phyloP scores from a whole-genome alignment of 2,113 vertebrate genomes.

The Balaenoptera acutorostrata region DNA sequence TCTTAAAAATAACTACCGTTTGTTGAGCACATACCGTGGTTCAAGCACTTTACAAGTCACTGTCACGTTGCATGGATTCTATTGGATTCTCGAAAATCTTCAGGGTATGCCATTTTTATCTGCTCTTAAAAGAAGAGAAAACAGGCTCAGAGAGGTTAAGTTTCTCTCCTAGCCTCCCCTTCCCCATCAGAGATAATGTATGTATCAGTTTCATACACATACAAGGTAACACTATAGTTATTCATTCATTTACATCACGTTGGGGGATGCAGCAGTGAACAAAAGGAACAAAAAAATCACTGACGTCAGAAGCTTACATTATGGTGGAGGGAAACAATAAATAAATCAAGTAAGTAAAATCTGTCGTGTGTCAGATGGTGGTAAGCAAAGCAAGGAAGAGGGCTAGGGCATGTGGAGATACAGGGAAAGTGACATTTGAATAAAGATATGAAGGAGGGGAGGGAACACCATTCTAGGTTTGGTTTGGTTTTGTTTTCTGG shows the following conservation, averaged over 20 bases:
- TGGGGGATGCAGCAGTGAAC: neutral
- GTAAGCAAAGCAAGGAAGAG: neutral
- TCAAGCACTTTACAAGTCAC: neutral
- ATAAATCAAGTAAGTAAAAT: neutral
- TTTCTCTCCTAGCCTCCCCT: neutral
- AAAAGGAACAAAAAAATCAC: neutral
- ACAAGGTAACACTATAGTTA: neutral
- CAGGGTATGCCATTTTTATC: neutral
- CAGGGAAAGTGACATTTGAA: neutral
- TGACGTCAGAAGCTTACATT: neutral
- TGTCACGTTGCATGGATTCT: neutral
- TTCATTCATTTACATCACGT: neutral
- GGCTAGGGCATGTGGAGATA: neutral
- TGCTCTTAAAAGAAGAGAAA: slow-evolving; percentile 2
- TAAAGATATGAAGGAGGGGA: neutral
- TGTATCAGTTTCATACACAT: neutral
- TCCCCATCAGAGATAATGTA: neutral
- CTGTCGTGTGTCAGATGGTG: neutral
- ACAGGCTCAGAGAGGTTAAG: neutral
- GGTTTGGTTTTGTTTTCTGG: neutral
- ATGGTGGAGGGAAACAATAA: neutral
- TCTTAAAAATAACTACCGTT: neutral
- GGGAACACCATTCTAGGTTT: neutral
- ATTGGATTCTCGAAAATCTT: neutral
- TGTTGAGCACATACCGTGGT: neutral